A percentile compares a stretch with the other conserved stretches of the same genome.
Evolutionary conservation across 1,140 invertebrate genomes (phyloP).

Genomic region (Solen grandis): DNA sequence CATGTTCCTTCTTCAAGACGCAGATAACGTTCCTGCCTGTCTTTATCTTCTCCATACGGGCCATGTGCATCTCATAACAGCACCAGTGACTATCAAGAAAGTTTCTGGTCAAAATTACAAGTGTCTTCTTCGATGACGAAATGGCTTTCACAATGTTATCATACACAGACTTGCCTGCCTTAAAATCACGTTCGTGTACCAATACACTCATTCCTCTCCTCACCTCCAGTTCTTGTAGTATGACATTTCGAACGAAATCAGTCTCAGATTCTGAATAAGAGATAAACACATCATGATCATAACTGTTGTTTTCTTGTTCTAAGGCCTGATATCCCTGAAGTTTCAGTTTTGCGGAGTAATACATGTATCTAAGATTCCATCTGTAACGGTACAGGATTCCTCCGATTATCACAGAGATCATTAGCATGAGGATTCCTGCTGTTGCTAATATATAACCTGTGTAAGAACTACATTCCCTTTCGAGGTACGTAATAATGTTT

Average conservation of each 20-base stretch:
- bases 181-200: slow-evolving; percentile 93
- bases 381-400: slow-evolving; percentile 44
- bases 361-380: slow-evolving; percentile 53
- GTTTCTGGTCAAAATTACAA: slow-evolving; percentile 84
- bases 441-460: background rate
- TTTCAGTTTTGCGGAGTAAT: slow-evolving; percentile 24
- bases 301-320: background rate
- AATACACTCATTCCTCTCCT: slow-evolving; percentile 88
- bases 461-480: slow-evolving; percentile 16
- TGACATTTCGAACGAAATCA: background rate
- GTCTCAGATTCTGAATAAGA: slow-evolving; percentile 25
- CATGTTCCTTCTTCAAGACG: slow-evolving; percentile 13
- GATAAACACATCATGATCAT: slow-evolving; percentile 13
- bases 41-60: slow-evolving; percentile 72
- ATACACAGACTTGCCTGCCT: slow-evolving; percentile 88
- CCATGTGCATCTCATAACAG: slow-evolving; percentile 86
- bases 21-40: slow-evolving; percentile 20
- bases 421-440: background rate
- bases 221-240: slow-evolving; percentile 17
- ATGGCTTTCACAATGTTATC: slow-evolving; percentile 84
- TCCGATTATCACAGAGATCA: background rate
- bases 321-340: background rate
- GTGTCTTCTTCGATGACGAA: slow-evolving; percentile 83
- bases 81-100: slow-evolving; percentile 86
- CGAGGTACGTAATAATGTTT: background rate